Conservation (phyloP, 1,140 invertebrate genomes). For the Camponotus floridanus region DNA sequence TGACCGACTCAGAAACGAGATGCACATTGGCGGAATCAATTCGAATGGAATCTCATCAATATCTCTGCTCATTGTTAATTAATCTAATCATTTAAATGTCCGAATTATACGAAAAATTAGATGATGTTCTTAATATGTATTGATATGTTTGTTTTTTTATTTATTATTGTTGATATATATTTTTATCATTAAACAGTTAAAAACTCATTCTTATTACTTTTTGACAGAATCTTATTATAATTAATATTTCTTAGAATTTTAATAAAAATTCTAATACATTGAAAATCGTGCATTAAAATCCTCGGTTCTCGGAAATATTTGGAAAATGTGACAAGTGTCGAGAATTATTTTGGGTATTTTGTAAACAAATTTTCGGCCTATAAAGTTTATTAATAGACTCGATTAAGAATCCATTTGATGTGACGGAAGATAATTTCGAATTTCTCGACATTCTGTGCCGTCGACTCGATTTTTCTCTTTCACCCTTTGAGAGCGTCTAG, state of each 20-base stretch:
- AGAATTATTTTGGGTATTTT: background rate
- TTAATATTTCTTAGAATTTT: background rate
- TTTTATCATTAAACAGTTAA: background rate
- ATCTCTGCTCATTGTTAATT: background rate
- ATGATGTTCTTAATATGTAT: background rate
- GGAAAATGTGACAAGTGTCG: background rate
- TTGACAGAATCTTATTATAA: background rate
- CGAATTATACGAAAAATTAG: background rate
- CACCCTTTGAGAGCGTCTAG: background rate
- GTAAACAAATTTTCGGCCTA: background rate
- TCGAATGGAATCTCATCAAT: background rate
- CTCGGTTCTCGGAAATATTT: background rate
- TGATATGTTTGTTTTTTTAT: background rate
- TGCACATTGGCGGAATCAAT: background rate
- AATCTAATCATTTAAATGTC: background rate
- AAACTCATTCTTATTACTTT: background rate
- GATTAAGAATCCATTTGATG: constrained; percentile 1
- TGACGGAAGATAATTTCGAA: constrained; percentile 39
- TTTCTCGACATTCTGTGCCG: constrained; percentile 54
- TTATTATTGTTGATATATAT: too few relatives aligned
- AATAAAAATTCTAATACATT: constrained; percentile 33
- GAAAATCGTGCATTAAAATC: background rate
- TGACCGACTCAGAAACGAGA: constrained; percentile 39
- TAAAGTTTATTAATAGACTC: constrained; percentile 53
- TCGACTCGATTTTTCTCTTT: background rate